These are phyloP conservation scores for Sciurus carolinensis DNA, from an alignment of 2,797 vertebrate genomes.

Conservation along the genomic window DNA sequence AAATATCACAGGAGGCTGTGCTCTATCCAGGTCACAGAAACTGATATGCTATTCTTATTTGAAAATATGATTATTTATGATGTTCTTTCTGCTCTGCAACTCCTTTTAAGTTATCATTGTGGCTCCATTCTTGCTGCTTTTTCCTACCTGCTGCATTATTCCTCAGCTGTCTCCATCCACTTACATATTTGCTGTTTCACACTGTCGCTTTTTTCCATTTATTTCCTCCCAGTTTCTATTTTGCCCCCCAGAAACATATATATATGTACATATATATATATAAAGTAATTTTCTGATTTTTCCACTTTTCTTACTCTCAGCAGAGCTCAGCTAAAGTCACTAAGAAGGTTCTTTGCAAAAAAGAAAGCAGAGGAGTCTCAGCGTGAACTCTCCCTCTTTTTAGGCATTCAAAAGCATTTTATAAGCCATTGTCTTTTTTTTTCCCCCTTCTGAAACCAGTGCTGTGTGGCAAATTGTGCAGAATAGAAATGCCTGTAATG, in stretches of 20 bases:
- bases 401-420: constrained; percentile 91
- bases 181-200: constrained; percentile 68
- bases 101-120: constrained; percentile 72
- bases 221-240: constrained; percentile 52
- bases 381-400: constrained; percentile 86
- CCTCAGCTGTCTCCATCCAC: constrained; percentile 73
- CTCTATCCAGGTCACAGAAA: constrained; percentile 74
- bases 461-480: constrained; percentile 94
- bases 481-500: constrained; percentile 95
- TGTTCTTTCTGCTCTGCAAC: constrained; percentile 71
- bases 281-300: constrained; percentile 84
- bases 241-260: constrained; percentile 66
- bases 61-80: constrained; percentile 77
- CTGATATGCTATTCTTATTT: constrained; percentile 71
- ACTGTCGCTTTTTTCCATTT: constrained; percentile 53
- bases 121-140: background rate
- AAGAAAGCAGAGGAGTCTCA: constrained; percentile 86
- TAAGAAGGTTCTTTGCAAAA: constrained; percentile 84
- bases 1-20: background rate
- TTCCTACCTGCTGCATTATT: constrained; percentile 63
- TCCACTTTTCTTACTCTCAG: constrained; percentile 83
- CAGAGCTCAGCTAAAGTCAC: constrained; percentile 87
- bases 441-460: constrained; percentile 90
- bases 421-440: constrained; percentile 91
- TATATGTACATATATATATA: background rate